phyloP scores from a whole-genome alignment of 2,888 invertebrate genomes.

The Himalopsyche anomala region DNA sequence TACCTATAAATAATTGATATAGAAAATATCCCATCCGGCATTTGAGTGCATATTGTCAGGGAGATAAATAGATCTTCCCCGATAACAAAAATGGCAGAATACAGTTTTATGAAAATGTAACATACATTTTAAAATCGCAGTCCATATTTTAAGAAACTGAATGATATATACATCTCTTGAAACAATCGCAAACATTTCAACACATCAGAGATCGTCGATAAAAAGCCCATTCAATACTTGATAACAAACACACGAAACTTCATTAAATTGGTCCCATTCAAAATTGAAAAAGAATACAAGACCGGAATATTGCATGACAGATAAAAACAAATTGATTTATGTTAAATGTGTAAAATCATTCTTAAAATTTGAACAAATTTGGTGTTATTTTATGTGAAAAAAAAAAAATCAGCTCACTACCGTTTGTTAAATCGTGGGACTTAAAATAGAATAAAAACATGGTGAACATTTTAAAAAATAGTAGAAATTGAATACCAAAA shows the following conservation, averaged over 20 bases:
- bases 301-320: background rate
- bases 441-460: constrained; percentile 18
- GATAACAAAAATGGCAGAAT: too few relatives aligned
- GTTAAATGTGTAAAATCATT: background rate
- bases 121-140: too few relatives aligned
- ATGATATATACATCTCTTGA: too few relatives aligned
- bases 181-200: too few relatives aligned
- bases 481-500: background rate
- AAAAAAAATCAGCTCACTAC: background rate
- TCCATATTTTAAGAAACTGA: too few relatives aligned
- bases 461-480: background rate
- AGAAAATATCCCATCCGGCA: too few relatives aligned
- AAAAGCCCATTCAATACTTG: background rate
- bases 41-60: too few relatives aligned
- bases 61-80: too few relatives aligned
- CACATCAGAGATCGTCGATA: too few relatives aligned
- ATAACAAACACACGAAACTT: background rate
- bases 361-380: background rate
- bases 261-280: constrained; percentile 17
- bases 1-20: too few relatives aligned
- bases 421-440: background rate
- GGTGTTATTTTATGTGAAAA: background rate
- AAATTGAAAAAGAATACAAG: background rate
- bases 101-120: too few relatives aligned
- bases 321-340: background rate